Evolutionary conservation across 2,797 vertebrate species (phyloP).

Genomic region (Pipistrellus nathusii): DNA sequence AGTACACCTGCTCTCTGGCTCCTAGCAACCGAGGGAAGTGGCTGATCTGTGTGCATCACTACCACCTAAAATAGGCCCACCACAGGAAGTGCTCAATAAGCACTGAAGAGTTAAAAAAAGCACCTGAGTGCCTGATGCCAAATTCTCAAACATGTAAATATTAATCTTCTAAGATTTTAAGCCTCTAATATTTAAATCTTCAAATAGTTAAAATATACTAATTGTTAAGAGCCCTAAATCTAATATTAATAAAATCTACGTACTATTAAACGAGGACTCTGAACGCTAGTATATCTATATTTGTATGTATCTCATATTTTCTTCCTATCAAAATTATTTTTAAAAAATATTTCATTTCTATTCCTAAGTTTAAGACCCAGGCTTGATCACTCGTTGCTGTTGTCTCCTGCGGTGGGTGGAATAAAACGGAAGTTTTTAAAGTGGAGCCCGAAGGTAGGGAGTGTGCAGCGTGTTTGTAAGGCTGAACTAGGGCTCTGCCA

Average conservation of each 20-base stretch:
- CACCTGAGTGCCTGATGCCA: background rate
- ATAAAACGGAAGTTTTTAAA: constrained; percentile 5
- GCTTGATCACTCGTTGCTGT: background rate
- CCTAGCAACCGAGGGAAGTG: background rate
- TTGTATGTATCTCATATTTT: background rate
- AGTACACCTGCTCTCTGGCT: background rate
- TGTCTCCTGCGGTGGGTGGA: background rate
- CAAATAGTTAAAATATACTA: constrained; percentile 48
- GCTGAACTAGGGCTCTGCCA: background rate
- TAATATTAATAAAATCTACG: constrained; percentile 34
- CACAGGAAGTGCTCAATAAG: background rate
- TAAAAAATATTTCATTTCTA: background rate
- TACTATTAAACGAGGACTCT: constrained; percentile 43
- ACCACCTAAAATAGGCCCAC: background rate
- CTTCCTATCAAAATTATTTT: background rate
- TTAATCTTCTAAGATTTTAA: constrained; percentile 36
- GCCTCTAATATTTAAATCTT: constrained; percentile 49
- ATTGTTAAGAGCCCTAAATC: background rate
- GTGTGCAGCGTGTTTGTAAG: background rate
- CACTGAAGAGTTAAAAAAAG: background rate
- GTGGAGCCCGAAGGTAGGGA: background rate
- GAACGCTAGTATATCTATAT: background rate
- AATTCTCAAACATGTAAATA: background rate
- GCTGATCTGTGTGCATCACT: background rate
- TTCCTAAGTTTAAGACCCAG: background rate